Evolutionary conservation across 1,140 invertebrate genomes (phyloP).

Genomic region (Lasioglossum albipes): DNA sequence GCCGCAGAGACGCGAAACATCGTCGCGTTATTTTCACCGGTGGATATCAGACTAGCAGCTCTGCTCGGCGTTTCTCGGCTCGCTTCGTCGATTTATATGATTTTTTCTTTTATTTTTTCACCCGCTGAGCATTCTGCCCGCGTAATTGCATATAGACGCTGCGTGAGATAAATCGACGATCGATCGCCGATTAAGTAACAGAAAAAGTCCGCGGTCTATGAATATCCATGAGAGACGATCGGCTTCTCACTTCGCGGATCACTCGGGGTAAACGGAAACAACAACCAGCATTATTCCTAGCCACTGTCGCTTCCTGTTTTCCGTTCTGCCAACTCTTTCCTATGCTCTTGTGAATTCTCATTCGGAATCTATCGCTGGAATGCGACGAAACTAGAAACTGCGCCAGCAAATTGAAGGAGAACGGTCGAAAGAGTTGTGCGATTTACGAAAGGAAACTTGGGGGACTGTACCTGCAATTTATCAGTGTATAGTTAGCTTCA

Average conservation of each 20-base stretch:
- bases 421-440: neutral
- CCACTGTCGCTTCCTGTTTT: slow-evolving; percentile 22
- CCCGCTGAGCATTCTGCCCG: slow-evolving; percentile 30
- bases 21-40: slow-evolving; percentile 13
- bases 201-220: slow-evolving; percentile 40
- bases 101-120: slow-evolving; percentile 24
- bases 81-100: slow-evolving; percentile 42
- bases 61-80: neutral
- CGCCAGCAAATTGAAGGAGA: neutral
- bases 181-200: slow-evolving; percentile 37
- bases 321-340: neutral
- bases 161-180: slow-evolving; percentile 48
- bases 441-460: neutral
- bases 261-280: slow-evolving; percentile 14
- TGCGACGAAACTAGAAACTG: neutral
- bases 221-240: slow-evolving; percentile 34
- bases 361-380: neutral
- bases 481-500: no score
- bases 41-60: neutral
- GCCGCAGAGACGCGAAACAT: neutral
- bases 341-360: neutral
- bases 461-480: no score
- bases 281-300: slow-evolving; percentile 4
- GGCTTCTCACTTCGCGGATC: neutral
- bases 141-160: slow-evolving; percentile 46